Evolutionary conservation across 2,113 vertebrate species (phyloP).

Genomic region (Cheilinus undulatus): DNA sequence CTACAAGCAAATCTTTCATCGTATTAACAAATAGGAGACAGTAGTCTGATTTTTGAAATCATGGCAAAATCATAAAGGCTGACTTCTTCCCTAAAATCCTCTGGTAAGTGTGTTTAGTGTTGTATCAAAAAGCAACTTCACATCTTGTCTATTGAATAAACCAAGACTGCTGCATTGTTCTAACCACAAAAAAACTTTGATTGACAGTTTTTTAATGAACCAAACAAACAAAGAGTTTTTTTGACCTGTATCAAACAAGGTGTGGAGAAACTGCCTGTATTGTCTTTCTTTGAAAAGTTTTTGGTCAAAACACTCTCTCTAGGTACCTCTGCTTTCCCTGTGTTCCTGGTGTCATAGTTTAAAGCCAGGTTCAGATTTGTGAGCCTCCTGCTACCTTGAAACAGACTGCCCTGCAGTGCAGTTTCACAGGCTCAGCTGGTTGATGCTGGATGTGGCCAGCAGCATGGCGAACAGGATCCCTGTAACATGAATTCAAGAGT

Average conservation of each 20-base stretch:
- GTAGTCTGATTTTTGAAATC: too few relatives aligned
- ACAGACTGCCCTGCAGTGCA: background rate
- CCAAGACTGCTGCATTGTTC: too few relatives aligned
- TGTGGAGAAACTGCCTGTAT: background rate
- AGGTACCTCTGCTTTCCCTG: background rate
- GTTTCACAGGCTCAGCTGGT: background rate
- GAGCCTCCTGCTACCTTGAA: background rate
- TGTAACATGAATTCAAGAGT: background rate
- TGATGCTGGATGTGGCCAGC: background rate
- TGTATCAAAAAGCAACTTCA: background rate
- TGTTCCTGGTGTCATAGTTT: slow-evolving; percentile 4
- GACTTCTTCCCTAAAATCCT: too few relatives aligned
- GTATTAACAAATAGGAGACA: too few relatives aligned
- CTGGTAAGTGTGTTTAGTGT: background rate
- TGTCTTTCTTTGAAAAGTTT: background rate
- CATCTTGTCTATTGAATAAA: too few relatives aligned
- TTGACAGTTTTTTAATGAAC: background rate
- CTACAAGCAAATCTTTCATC: too few relatives aligned
- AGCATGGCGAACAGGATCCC: background rate
- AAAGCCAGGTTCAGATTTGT: background rate
- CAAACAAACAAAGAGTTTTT: background rate
- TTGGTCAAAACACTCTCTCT: background rate
- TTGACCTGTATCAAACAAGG: background rate
- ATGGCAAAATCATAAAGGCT: too few relatives aligned
- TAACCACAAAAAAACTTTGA: too few relatives aligned